A percentile compares a stretch with the other conserved stretches of the same genome.
Evolutionary conservation across 2,888 invertebrate genomes (phyloP).

Genomic region (Balanococcus diminutus): DNA sequence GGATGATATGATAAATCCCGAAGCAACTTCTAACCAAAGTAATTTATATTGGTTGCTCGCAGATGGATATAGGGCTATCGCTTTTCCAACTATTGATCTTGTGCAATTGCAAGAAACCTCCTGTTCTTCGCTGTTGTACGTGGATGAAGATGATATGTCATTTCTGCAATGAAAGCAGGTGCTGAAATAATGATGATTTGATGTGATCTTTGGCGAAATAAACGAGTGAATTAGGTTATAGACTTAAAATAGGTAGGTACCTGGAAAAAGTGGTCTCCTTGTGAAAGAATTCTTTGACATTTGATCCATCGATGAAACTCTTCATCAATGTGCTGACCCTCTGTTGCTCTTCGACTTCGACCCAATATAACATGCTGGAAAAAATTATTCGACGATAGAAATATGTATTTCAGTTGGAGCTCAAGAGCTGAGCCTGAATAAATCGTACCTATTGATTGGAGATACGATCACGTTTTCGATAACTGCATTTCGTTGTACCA

Average conservation of each 20-base stretch:
- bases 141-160: slow-evolving; percentile 30
- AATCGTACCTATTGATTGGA: slow-evolving; percentile 58
- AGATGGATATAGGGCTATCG: slow-evolving; percentile 47
- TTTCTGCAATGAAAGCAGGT: neutral
- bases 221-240: neutral
- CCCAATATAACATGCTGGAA: slow-evolving; percentile 74
- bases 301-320: slow-evolving; percentile 67
- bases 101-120: slow-evolving; percentile 54
- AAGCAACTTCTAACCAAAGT: slow-evolving; percentile 71
- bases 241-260: neutral
- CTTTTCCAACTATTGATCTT: slow-evolving; percentile 44
- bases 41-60: slow-evolving; percentile 61
- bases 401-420: neutral
- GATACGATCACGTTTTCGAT: slow-evolving; percentile 57
- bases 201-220: neutral
- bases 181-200: neutral
- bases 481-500: slow-evolving; percentile 57
- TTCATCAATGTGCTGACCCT: slow-evolving; percentile 70
- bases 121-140: slow-evolving; percentile 30
- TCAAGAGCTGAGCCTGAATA: neutral
- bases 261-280: slow-evolving; percentile 40
- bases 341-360: slow-evolving; percentile 67
- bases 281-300: slow-evolving; percentile 67
- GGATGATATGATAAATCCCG: slow-evolving; percentile 68
- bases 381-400: slow-evolving; percentile 27